Conservation (phyloP, 2,888 invertebrate species). For the Torymus texanus region DNA sequence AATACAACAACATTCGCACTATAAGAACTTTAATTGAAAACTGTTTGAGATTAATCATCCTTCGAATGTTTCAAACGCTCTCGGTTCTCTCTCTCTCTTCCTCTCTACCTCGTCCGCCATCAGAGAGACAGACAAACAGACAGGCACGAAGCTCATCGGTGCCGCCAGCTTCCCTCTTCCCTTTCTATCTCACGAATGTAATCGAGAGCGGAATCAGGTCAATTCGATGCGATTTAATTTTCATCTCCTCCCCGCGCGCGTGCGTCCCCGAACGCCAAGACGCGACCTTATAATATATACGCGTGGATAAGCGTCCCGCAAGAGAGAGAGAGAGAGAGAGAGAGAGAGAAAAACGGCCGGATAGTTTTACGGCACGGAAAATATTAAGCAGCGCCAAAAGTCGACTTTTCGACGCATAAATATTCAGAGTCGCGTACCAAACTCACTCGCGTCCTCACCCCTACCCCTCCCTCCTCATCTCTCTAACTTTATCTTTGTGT, state of each 20-base stretch:
- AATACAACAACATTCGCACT: too few species aligned
- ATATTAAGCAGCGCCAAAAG: slow-evolving; percentile 31
- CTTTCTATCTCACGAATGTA: slow-evolving; percentile 38
- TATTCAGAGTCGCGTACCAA: slow-evolving; percentile 4
- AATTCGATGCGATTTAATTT: slow-evolving; percentile 57
- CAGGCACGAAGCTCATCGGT: too few species aligned
- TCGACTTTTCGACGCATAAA: slow-evolving; percentile 42
- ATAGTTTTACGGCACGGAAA: slow-evolving; percentile 34
- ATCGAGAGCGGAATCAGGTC: slow-evolving; percentile 54
- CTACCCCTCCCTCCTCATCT: too few species aligned
- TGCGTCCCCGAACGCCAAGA: slow-evolving; percentile 1
- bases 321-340: neutral
- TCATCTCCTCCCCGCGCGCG: neutral
- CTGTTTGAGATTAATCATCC: neutral
- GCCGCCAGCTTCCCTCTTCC: too few species aligned
- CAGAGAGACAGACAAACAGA: too few species aligned
- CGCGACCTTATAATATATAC: neutral
- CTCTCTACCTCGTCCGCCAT: too few species aligned
- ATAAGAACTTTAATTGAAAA: too few species aligned
- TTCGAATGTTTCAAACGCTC: neutral
- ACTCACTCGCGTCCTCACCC: too few species aligned
- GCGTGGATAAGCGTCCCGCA: slow-evolving; percentile 21
- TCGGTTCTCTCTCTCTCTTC: too few species aligned
- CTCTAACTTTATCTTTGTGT: too few species aligned
- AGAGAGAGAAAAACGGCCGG: neutral